Percentiles rank a stretch among this genome's conserved stretches.
Evolutionary conservation across 2,797 vertebrate species (phyloP).

Genomic region (Delichon dasypus): DNA sequence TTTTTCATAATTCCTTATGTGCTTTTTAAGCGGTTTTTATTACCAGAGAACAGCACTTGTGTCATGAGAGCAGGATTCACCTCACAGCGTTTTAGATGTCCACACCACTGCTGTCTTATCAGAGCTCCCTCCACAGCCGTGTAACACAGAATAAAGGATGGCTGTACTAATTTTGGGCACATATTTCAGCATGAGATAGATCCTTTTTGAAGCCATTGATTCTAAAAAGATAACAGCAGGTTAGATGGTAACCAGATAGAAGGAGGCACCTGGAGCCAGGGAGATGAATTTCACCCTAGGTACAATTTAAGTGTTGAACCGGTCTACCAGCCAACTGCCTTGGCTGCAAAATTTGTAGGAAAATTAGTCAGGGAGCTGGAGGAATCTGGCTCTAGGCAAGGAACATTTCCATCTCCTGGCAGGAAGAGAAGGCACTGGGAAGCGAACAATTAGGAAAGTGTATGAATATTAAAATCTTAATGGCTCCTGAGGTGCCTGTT

Average conservation of each 20-base stretch:
- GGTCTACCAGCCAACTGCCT: slow-evolving; percentile 4
- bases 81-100: not conserved
- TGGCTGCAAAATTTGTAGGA: slow-evolving; percentile 36
- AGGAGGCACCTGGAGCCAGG: not conserved
- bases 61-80: not conserved
- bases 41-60: not conserved
- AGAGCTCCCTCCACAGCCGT: not conserved
- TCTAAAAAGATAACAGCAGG: not conserved
- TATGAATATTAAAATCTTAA: slow-evolving; percentile 19
- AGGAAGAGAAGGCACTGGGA: slow-evolving; percentile 10
- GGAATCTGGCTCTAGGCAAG: not conserved
- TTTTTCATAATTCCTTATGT: not conserved
- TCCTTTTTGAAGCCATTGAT: not conserved
- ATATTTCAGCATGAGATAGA: not conserved
- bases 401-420: slow-evolving; percentile 19
- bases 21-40: not conserved
- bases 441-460: slow-evolving; percentile 3
- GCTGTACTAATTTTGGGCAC: not conserved
- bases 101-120: not conserved
- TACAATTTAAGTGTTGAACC: not conserved
- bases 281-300: not conserved
- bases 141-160: not conserved
- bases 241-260: not conserved
- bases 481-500: not conserved
- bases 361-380: slow-evolving; percentile 39